phyloP scores from a whole-genome alignment of 2,888 invertebrate species.

The Conchocele bisecta region DNA sequence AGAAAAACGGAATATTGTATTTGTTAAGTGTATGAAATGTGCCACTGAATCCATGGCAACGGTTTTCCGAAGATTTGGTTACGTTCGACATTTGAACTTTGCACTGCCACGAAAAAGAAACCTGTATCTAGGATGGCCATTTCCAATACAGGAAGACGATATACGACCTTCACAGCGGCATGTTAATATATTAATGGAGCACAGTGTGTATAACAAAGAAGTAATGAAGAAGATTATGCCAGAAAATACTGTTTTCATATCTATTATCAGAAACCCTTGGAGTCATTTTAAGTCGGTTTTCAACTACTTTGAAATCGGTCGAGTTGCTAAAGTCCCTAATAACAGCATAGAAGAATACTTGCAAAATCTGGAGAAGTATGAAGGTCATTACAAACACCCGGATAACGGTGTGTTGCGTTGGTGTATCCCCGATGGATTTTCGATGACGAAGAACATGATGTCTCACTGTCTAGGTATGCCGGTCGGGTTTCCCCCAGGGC shows the following conservation, averaged over 20 bases:
- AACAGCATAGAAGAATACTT: slow-evolving; percentile 71
- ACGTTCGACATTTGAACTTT: slow-evolving; percentile 74
- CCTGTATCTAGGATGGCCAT: slow-evolving; percentile 81
- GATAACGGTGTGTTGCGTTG: slow-evolving; percentile 53
- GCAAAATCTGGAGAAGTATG: slow-evolving; percentile 72
- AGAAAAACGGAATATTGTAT: slow-evolving; percentile 75
- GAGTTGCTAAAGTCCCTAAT: slow-evolving; percentile 63
- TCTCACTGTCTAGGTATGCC: slow-evolving; percentile 80
- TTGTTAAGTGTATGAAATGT: slow-evolving; percentile 81
- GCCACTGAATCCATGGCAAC: slow-evolving; percentile 78
- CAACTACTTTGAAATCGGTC: slow-evolving; percentile 75
- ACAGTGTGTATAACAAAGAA: slow-evolving; percentile 74
- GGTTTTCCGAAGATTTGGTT: slow-evolving; percentile 77
- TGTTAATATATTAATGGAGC: slow-evolving; percentile 79
- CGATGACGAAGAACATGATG: slow-evolving; percentile 76
- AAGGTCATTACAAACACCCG: slow-evolving; percentile 67
- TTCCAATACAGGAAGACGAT: slow-evolving; percentile 68
- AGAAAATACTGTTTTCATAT: slow-evolving; percentile 70
- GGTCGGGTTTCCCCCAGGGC: slow-evolving; percentile 73
- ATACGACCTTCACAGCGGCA: slow-evolving; percentile 68
- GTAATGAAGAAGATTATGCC: slow-evolving; percentile 75
- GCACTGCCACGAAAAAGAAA: slow-evolving; percentile 72
- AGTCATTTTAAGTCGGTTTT: slow-evolving; percentile 77
- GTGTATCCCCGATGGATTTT: slow-evolving; percentile 78
- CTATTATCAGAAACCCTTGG: slow-evolving; percentile 79